Evolutionary conservation across 2,113 vertebrate genomes (phyloP).

Genomic region (Asarcornis scutulata): DNA sequence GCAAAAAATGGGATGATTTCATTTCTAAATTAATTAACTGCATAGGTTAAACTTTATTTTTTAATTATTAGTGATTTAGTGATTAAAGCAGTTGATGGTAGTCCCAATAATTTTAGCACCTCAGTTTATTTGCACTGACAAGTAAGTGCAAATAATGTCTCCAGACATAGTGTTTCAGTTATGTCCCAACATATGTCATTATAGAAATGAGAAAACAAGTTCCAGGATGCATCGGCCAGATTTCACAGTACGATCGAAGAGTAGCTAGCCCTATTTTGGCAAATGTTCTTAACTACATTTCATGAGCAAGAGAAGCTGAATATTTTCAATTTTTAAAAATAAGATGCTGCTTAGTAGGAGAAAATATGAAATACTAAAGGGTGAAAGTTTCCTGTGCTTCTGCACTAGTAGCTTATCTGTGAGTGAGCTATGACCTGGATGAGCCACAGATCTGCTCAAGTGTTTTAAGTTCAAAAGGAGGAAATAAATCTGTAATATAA

Average conservation of each 20-base stretch:
- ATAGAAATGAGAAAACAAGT: background rate
- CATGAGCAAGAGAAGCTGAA: background rate
- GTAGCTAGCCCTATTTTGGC: background rate
- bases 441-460: constrained; percentile 51
- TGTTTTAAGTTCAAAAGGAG: constrained; percentile 68
- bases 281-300: background rate
- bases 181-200: background rate
- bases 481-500: constrained; percentile 70
- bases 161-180: background rate
- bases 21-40: constrained; percentile 43
- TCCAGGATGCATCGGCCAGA: background rate
- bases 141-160: background rate
- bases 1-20: background rate
- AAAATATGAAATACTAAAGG: background rate
- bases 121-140: background rate
- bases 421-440: constrained; percentile 53
- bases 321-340: constrained; percentile 33
- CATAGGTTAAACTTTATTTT: constrained; percentile 24
- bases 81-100: background rate
- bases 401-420: constrained; percentile 43
- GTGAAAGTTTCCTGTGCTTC: constrained; percentile 21
- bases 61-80: background rate
- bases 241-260: background rate
- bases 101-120: constrained; percentile 2
- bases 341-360: background rate